Evolutionary conservation across 2,797 vertebrate genomes (phyloP).

Genomic region (Lacerta agilis): DNA sequence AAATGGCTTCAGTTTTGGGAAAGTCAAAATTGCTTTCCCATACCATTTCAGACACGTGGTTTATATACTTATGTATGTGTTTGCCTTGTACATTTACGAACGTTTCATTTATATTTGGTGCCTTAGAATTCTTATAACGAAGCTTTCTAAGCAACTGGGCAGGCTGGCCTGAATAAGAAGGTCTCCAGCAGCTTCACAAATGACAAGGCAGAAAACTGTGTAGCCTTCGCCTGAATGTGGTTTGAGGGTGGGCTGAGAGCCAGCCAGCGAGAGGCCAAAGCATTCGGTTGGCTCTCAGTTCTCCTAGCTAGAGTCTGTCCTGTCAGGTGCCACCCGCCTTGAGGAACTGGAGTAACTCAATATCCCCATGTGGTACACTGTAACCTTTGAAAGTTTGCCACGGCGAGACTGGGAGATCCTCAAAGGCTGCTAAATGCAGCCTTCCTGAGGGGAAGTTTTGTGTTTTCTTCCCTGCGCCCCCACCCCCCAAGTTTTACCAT

Average conservation of each 20-base stretch:
- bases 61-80: too few species aligned
- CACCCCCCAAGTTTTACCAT: not conserved
- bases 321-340: not conserved
- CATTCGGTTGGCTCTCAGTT: not conserved
- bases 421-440: not conserved
- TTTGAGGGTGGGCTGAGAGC: not conserved
- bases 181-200: not conserved
- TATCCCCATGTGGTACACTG: not conserved
- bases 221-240: not conserved
- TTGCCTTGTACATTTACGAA: too few species aligned
- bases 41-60: too few species aligned
- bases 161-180: too few species aligned
- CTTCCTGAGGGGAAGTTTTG: not conserved
- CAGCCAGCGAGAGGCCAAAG: not conserved
- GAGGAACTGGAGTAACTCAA: not conserved
- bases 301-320: not conserved
- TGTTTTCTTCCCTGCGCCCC: not conserved
- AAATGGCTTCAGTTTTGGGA: too few species aligned
- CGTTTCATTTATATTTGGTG: too few species aligned
- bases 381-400: not conserved
- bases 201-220: not conserved
- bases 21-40: too few species aligned
- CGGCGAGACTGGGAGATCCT: not conserved
- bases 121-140: too few species aligned
- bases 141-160: too few species aligned